Evolutionary conservation across 2,797 vertebrate genomes (phyloP).

Genomic region (Tokudaia tokunoshimensis): DNA sequence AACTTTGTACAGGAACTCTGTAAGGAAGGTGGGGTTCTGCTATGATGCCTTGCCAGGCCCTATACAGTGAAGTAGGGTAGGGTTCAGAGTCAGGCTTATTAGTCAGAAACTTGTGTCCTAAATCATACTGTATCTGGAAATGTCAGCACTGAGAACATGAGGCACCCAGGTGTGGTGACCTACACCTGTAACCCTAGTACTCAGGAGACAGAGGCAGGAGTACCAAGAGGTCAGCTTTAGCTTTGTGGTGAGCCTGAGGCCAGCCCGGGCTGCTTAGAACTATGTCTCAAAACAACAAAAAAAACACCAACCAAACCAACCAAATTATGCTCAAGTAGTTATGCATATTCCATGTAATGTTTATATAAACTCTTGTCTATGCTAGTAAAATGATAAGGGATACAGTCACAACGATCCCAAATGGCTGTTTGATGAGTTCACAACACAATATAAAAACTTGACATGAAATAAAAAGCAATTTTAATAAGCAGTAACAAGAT

Average conservation of each 20-base stretch:
- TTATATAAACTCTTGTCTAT: constrained; percentile 24
- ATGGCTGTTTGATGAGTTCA: constrained; percentile 50
- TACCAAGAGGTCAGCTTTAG: neutral
- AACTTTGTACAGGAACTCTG: neutral
- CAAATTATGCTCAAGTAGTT: constrained; percentile 56
- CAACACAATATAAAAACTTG: constrained; percentile 8
- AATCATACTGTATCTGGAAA: neutral
- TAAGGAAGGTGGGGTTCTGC: neutral
- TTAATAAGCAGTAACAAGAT: constrained; percentile 57
- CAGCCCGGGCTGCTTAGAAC: neutral
- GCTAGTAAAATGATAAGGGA: neutral
- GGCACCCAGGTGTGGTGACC: neutral
- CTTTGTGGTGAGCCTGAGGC: neutral
- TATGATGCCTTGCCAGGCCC: neutral
- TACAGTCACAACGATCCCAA: constrained; percentile 23
- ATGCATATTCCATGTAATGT: constrained; percentile 42
- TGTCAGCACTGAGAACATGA: neutral
- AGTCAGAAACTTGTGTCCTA: constrained; percentile 42
- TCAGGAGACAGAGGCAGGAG: neutral
- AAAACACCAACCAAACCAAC: neutral
- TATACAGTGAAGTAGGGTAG: neutral
- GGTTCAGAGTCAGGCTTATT: constrained; percentile 7
- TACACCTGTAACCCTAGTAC: neutral
- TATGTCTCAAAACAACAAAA: neutral
- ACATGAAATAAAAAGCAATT: constrained; percentile 56